Percentiles rank a stretch among this genome's conserved stretches.
phyloP scores from a whole-genome alignment of 2,888 invertebrate species.

The Ypsolopha scabrella region DNA sequence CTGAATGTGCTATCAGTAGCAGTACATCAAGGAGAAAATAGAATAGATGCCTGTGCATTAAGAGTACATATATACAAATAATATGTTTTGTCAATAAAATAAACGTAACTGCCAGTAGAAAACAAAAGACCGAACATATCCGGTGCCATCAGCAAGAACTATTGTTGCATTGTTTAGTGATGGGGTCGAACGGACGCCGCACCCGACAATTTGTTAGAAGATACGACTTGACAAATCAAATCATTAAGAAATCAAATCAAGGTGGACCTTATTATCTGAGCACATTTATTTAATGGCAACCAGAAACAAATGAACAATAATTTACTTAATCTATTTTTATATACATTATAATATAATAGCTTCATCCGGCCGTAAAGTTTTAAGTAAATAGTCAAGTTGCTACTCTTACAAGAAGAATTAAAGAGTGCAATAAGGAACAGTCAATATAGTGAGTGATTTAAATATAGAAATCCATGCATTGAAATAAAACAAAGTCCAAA shows the following conservation, averaged over 20 bases:
- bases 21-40: not conserved
- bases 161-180: constrained; percentile 31
- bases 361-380: too few species aligned
- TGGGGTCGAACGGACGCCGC: constrained; percentile 4
- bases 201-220: constrained; percentile 30
- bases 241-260: constrained; percentile 26
- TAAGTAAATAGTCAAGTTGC: too few species aligned
- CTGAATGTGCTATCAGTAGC: not conserved
- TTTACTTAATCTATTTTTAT: not conserved
- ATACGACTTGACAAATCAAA: constrained; percentile 30
- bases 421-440: not conserved
- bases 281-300: too few species aligned
- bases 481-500: constrained; percentile 23
- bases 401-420: too few species aligned
- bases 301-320: not conserved
- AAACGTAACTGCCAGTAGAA: not conserved
- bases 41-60: not conserved
- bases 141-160: constrained; percentile 25
- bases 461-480: constrained; percentile 13
- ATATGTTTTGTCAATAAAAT: not conserved
- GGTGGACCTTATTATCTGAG: constrained; percentile 2
- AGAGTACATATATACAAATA: not conserved
- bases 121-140: constrained; percentile 24
- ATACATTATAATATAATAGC: too few species aligned
- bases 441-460: not conserved